Base-by-base conservation (phyloP, 2,113 vertebrate genomes). In the Podiceps cristatus region DNA sequence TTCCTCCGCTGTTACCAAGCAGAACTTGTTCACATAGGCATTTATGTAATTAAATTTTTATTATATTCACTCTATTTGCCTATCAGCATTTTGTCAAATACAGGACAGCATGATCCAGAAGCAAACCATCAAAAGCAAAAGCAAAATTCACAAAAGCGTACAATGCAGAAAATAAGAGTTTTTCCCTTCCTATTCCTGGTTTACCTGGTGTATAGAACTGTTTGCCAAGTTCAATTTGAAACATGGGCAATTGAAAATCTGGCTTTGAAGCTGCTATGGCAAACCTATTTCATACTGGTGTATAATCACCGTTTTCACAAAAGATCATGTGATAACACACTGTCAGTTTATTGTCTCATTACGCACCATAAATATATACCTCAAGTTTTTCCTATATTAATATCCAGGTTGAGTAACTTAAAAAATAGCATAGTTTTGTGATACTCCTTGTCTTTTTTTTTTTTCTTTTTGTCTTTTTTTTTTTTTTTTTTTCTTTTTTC, bases 1-100 rank as follows among this genome's bases (percentile, higher is more conserved):
- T 93, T 81, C 56, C 31, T 64, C 55, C 52, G 68, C 62, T 90
- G 82, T 69, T 37, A 94, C 88, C 82, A 86, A 94, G 71, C 85
- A 95, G 85, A 97, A 95, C 74, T 24, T 81, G 68, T 87, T 93
- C 86, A 42, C 28, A 22, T 24, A 31, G 9, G 44, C 69, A 73
- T 73, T 94, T 95, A 71, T n/a, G 58, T 83, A 63, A 44, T 49
- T 69, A 50, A 85, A 56, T 53, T 11, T 53, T 58, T 33, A 42
- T 66, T 80, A 31, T 58, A 69, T 49, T 62, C 5, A 24, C 55
- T 58, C 35, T 44, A 19, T 18, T 45, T 53, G 29, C 25, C 20
- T 62, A 10, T 9, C 5, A 53, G 52, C 22, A 68, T 37, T 64
- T 69, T 75, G 10, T 69, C 25, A 85, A 83, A n/a, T 15, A 71